Evolutionary conservation across 2,113 vertebrate species (phyloP).

Genomic region (Sarotherodon lohbergeri): DNA sequence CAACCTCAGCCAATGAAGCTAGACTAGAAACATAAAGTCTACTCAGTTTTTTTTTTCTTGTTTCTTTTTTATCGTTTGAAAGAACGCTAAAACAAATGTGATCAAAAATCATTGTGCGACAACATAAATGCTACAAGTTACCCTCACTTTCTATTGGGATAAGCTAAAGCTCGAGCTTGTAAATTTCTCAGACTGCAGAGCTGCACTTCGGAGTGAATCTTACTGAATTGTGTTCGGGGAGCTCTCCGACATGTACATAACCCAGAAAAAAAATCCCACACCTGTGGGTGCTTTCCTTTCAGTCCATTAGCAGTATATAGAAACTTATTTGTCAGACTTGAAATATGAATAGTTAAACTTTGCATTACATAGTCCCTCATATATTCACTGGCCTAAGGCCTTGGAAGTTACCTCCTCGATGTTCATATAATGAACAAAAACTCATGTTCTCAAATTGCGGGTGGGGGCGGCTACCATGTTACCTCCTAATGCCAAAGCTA

Average conservation of each 20-base stretch:
- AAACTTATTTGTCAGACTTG: slow-evolving; percentile 40
- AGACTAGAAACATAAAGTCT: slow-evolving; percentile 19
- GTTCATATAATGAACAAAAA: slow-evolving; percentile 66
- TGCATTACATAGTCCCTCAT: slow-evolving; percentile 26
- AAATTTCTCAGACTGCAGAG: slow-evolving; percentile 40
- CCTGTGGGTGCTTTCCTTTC: slow-evolving; percentile 30
- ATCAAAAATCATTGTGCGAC: slow-evolving; percentile 2
- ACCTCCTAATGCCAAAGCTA: slow-evolving; percentile 73
- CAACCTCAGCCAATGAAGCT: slow-evolving; percentile 53
- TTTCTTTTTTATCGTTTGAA: slow-evolving; percentile 29
- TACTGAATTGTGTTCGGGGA: slow-evolving; percentile 17
- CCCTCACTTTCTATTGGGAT: slow-evolving; percentile 37
- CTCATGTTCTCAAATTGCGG: slow-evolving; percentile 17
- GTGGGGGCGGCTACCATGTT: slow-evolving; percentile 31
- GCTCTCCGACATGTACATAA: neutral
- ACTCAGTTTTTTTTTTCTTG: neutral
- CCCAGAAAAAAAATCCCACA: neutral
- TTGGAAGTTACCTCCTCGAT: slow-evolving; percentile 15
- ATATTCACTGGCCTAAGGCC: slow-evolving; percentile 55
- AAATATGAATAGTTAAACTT: slow-evolving; percentile 27
- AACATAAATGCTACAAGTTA: slow-evolving; percentile 21
- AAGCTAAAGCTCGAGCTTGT: slow-evolving; percentile 57
- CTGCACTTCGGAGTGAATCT: slow-evolving; percentile 52
- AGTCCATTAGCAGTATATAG: slow-evolving; percentile 20
- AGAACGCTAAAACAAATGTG: slow-evolving; percentile 55